A percentile compares a stretch with the other conserved stretches of the same genome.
These are phyloP conservation scores for Caradrina kadenii DNA, from an alignment of 2,888 invertebrate genomes.

Conservation along the genomic window DNA sequence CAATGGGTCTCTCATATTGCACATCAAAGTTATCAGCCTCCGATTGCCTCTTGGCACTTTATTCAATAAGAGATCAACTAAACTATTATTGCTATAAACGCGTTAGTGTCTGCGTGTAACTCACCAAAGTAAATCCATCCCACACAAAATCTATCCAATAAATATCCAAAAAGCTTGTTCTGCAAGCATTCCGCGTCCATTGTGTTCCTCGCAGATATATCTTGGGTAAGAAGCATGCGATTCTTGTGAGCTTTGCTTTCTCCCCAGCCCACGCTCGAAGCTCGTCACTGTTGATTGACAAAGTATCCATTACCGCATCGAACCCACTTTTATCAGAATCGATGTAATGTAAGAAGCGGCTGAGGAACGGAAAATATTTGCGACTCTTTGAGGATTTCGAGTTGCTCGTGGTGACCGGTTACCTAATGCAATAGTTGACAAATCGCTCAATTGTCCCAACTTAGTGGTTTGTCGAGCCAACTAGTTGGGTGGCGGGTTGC, in stretches of 20 bases:
- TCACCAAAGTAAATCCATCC: slow-evolving; percentile 85
- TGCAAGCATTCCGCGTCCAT: slow-evolving; percentile 86
- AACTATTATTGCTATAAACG: slow-evolving; percentile 70
- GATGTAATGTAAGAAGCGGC: slow-evolving; percentile 77
- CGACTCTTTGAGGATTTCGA: slow-evolving; percentile 73
- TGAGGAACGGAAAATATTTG: slow-evolving; percentile 69
- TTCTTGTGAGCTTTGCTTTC: slow-evolving; percentile 78
- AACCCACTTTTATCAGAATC: slow-evolving; percentile 75
- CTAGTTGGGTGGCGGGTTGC: slow-evolving; percentile 85
- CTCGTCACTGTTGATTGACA: slow-evolving; percentile 80
- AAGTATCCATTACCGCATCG: slow-evolving; percentile 83
- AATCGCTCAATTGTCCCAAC: slow-evolving; percentile 89
- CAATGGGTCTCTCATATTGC: slow-evolving; percentile 19
- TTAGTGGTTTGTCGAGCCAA: slow-evolving; percentile 76
- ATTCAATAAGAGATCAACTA: slow-evolving; percentile 58
- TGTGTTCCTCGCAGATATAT: slow-evolving; percentile 88
- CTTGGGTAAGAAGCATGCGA: slow-evolving; percentile 86
- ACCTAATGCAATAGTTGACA: slow-evolving; percentile 86
- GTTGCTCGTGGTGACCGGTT: slow-evolving; percentile 81
- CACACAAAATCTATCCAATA: slow-evolving; percentile 90
- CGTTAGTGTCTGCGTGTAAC: slow-evolving; percentile 75
- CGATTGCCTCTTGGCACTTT: slow-evolving; percentile 40
- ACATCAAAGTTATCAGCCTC: slow-evolving; percentile 21
- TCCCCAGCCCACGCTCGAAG: slow-evolving; percentile 82
- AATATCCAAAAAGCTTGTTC: slow-evolving; percentile 90